Evolutionary conservation across 1,140 invertebrate genomes (phyloP), one percentile per base, ranked within the genome.

Genomic region (Epicauta chinensis): DNA sequence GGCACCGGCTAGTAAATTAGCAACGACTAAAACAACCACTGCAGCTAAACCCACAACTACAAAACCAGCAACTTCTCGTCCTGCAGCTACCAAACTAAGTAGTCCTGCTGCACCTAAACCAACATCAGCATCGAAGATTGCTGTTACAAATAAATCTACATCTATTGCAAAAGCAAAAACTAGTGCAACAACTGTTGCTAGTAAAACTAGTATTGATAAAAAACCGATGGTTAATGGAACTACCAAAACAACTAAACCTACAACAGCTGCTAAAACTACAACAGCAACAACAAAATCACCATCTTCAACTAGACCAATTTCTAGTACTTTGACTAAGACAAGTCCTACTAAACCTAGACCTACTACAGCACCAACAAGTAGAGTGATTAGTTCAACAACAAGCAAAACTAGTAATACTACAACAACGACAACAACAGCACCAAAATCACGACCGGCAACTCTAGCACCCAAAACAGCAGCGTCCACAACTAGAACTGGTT

Each of bases 401-500:
- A 46, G 60, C 32, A 23, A 23, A 23, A 7, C 7, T 5, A 23
- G 23, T 23, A 50, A 47, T 37, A 40, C 39, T 10, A 3, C 51
- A 12, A 13, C 53, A 0, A 61, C 59, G 3, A 41, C 62, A 37
- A 34, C 46, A 32, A 17, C 37, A 1, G 29, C 41, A 41, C 55
- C 17, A 54, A 55, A 2, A 34, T 53, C 36, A 53, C 62, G 4
- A 29, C 49, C 46, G n/a, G 39, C 51, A 30, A 23, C 58, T 36
- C 11, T 46, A 13, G 35, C 51, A 34, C 41, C 57, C 6, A 62
- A 42, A 35, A 34, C 53, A 47, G 44, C 48, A 47, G 44, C 48
- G 37, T 38, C 51, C 35, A 49, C 50, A 42, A 58, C 64, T 5
- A 62, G 68, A 12, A 43, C 71, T 0, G 77, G 72, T 54, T 51